phyloP scores from a whole-genome alignment of 2,888 invertebrate species.

The Polyploca ridens region DNA sequence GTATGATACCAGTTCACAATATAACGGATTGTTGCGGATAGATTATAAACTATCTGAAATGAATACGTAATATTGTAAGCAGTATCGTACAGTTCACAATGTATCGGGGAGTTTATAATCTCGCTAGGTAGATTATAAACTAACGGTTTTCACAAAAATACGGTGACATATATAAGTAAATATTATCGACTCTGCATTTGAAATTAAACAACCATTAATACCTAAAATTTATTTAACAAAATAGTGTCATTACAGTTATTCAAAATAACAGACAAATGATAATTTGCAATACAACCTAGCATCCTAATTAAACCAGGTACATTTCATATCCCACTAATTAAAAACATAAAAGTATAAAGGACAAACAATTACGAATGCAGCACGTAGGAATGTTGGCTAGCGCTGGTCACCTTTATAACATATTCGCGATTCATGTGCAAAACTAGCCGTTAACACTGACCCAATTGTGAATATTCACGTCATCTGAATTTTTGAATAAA shows the following conservation, averaged over 20 bases:
- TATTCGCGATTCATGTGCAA: slow-evolving; percentile 39
- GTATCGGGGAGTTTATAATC: too few species aligned
- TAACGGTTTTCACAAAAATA: too few species aligned
- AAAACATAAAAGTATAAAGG: slow-evolving; percentile 55
- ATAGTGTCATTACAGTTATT: slow-evolving; percentile 83
- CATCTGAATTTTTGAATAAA: neutral
- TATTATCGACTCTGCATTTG: too few species aligned
- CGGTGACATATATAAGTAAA: too few species aligned
- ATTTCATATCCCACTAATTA: slow-evolving; percentile 77
- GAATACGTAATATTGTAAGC: too few species aligned
- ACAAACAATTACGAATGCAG: slow-evolving; percentile 77
- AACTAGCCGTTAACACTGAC: slow-evolving; percentile 45
- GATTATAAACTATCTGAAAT: too few species aligned
- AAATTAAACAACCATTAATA: slow-evolving; percentile 68
- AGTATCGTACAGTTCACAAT: too few species aligned
- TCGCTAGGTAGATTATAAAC: too few species aligned
- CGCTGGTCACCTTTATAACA: slow-evolving; percentile 42
- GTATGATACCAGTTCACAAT: too few species aligned
- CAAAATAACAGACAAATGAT: slow-evolving; percentile 84
- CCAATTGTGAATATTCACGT: slow-evolving; percentile 30
- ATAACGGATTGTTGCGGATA: too few species aligned
- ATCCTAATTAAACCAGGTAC: slow-evolving; percentile 85
- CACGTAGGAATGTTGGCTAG: slow-evolving; percentile 83
- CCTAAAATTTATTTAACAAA: slow-evolving; percentile 85
- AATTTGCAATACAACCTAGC: slow-evolving; percentile 83